Base-by-base conservation (phyloP, 2,888 invertebrate genomes). In the Acronicta leporina region DNA sequence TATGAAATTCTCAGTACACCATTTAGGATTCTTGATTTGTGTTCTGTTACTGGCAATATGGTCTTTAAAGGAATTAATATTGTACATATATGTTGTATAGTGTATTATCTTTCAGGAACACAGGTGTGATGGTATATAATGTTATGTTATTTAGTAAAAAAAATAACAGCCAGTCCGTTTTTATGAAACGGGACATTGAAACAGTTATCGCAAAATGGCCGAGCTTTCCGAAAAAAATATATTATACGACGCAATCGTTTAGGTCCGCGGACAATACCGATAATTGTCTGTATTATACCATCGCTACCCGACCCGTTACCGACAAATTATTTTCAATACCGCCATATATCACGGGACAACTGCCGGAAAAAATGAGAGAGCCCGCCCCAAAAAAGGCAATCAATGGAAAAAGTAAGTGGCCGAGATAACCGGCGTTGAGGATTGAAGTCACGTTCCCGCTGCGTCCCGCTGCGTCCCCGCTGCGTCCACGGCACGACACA, bases 401-500 rank as follows among this genome's bases (percentile, higher is more conserved):
- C 82, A 81, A 80, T 80, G 80, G 62, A 77, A 77, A 82, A 80
- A 79, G 80, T 77, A 78, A 80, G 82, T 80, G 81, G 79, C 77
- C 80, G 74, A 81, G 80, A 81, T 85, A 83, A 79, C 80, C 74
- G 72, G 69, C 76, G 77, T 81, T 85, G 80, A 73, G 83, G 75
- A 87, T 87, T 86, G 82, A 79, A 87, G 86, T 88, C 88, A 88
- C 88, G 88, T 87, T 54, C 80, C 53, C 70, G 66, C 81, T 76
- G 77, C 84, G 88, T 54, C 80, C 53, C 70, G 66, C 81, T 76
- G 77, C 84, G 88, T 86, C 87, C 88, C 68, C 66, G 70, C 82
- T 76, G 76, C 84, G 89, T 86, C 88, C 88, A 76, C 84, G 82
- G 79, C 90, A 89, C 90, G 89, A 81, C 79, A 82, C 78, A 80